Evolutionary conservation across 1,140 invertebrate genomes (phyloP), one percentile per base, ranked within the genome.

Genomic region (Solenopsis invicta): DNA sequence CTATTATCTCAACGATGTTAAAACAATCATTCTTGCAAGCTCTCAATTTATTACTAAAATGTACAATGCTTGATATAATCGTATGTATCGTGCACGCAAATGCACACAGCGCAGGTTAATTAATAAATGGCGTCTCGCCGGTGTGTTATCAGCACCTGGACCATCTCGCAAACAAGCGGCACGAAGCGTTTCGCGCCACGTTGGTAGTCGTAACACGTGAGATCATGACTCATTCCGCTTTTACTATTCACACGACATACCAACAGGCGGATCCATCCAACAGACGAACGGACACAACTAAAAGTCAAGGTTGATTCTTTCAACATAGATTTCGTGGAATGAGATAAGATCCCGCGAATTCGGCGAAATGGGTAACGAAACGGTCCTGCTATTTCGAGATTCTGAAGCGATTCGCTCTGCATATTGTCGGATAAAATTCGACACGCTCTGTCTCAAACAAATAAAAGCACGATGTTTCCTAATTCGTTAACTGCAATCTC

Each of bases 301-400:
- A 66, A 85, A 85, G 82, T 85, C 74, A 78, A 85, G 74, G 74
- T 59, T 71, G 48, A 71, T 56, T 67, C 48, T 66, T 76, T 64
- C 50, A 16, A 59, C 24, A 54, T 41, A 16, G 56, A 64, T 85
- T 85, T 85, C 74, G 21, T 18, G 12, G 34, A 85, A 78, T 16
- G 0, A 66, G 59, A 85, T 85, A 66, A 54, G 21, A 66, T 78
- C 21, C 2, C 5, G 18, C 13, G 50, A 61, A 61, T 50, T 37
- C 48, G 13, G 13, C 45, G 34, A 85, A 78, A 64, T 52, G 16
- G 9, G 24, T 0, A 21, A 62, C 18, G 37, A 50, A 50, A 69
- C 6, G 12, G 34, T 24, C 48, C n/a, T 24, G 41, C 41, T 77
- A 62, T 48, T 41, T 71, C 29, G 37, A 81, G 10, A 21, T 21